A percentile compares a stretch with the other conserved stretches of the same genome.
These are phyloP conservation scores for Oryzias javanicus DNA, from an alignment of 2,113 vertebrate genomes.

Conservation along the genomic window DNA sequence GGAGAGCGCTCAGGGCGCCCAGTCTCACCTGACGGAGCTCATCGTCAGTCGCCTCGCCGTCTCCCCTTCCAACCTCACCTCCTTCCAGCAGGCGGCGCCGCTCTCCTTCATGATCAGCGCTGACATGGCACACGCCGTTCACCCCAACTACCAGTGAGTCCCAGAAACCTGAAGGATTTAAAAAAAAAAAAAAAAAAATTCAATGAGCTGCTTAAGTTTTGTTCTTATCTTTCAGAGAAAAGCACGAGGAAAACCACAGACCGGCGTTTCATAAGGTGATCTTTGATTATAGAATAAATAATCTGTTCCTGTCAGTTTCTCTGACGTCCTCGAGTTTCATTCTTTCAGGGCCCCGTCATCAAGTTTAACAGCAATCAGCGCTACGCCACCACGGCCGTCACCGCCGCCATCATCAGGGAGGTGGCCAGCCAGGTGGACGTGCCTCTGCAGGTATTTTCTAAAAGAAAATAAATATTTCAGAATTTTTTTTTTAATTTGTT, in stretches of 20 bases:
- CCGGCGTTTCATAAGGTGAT: conserved; percentile 93
- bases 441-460: conserved; percentile 85
- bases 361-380: conserved; percentile 98
- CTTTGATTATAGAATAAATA: not conserved
- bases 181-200: not conserved
- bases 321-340: no score
- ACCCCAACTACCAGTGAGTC: conserved; percentile 96
- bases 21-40: conserved; percentile 92
- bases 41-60: conserved; percentile 87
- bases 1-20: conserved; percentile 90
- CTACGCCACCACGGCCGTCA: conserved; percentile 92
- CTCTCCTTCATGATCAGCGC: conserved; percentile 97
- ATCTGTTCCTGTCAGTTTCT: not conserved
- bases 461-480: no score
- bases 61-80: conserved; percentile 79
- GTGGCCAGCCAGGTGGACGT: conserved; percentile 81
- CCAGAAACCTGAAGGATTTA: no score
- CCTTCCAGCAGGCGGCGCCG: conserved; percentile 91
- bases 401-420: conserved; percentile 86
- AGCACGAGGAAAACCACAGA: conserved; percentile 96
- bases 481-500: no score
- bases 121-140: conserved; percentile 94
- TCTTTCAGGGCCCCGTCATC: conserved; percentile 87
- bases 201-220: not conserved
- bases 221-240: conserved; percentile 80